Conservation (phyloP, 2,797 vertebrate genomes). For the Benthosema pterotum region DNA sequence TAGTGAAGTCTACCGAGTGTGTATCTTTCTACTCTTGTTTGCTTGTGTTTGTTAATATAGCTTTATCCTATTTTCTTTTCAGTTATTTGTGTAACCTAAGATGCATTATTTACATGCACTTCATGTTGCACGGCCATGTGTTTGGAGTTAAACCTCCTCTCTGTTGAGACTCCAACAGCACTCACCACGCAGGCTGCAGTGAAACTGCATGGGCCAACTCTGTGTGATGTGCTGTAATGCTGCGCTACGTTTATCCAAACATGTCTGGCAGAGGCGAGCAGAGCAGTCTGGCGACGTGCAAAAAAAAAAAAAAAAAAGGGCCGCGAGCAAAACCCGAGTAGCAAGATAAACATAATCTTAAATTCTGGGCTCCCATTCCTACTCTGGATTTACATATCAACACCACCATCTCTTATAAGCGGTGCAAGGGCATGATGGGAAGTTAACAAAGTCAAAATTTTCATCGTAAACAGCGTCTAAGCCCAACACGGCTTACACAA, state of each 20-base stretch:
- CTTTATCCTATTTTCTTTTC: too few species aligned
- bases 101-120: too few species aligned
- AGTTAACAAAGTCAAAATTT: neutral
- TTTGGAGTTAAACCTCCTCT: neutral
- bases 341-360: neutral
- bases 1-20: too few species aligned
- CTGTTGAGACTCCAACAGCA: neutral
- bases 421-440: neutral
- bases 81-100: too few species aligned
- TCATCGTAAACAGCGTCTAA: neutral
- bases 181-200: neutral
- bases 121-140: neutral
- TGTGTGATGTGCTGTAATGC: neutral
- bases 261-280: neutral
- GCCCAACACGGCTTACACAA: neutral
- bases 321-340: accelerated
- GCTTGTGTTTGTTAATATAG: too few species aligned
- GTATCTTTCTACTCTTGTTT: too few species aligned
- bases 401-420: neutral
- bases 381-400: constrained; percentile 4
- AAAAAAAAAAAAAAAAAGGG: too few species aligned
- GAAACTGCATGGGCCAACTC: neutral
- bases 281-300: neutral
- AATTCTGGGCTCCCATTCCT: neutral
- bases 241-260: neutral